phyloP scores from a whole-genome alignment of 2,113 vertebrate genomes.

The Crotophaga sulcirostris region DNA sequence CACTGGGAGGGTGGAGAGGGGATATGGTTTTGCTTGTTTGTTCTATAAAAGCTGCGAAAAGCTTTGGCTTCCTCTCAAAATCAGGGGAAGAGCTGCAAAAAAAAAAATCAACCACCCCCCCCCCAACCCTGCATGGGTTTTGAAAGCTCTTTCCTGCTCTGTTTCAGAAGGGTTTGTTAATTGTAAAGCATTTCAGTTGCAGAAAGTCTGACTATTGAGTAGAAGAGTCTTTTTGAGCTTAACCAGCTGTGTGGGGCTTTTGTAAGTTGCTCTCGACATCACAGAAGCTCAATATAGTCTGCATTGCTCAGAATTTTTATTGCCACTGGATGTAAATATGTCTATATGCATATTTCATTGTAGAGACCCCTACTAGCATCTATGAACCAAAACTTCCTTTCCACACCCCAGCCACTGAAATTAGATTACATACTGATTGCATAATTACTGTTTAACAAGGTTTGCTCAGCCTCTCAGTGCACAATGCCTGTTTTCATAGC shows the following conservation, averaged over 20 bases:
- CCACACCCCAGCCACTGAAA: constrained; percentile 37
- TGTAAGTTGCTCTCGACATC: neutral
- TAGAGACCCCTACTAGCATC: constrained; percentile 44
- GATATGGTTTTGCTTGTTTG: constrained; percentile 18
- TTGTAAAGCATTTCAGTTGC: neutral
- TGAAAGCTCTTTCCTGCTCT: constrained; percentile 14
- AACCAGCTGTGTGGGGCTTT: constrained; percentile 3
- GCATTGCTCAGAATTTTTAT: constrained; percentile 28
- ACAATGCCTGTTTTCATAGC: constrained; percentile 68
- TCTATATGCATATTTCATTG: constrained; percentile 24
- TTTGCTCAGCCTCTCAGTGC: constrained; percentile 63
- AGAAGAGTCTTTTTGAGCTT: constrained; percentile 7
- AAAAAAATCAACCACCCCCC: neutral
- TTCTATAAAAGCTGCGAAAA: constrained; percentile 19
- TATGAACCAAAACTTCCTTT: constrained; percentile 48
- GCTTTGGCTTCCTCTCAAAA: constrained; percentile 12
- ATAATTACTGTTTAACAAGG: constrained; percentile 72
- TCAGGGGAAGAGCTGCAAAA: neutral
- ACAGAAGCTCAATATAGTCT: neutral
- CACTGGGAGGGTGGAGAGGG: neutral
- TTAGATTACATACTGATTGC: constrained; percentile 68
- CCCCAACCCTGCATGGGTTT: neutral
- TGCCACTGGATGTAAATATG: constrained; percentile 50
- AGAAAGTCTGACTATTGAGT: neutral
- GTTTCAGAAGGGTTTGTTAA: neutral